Evolutionary conservation across 2,888 invertebrate species (phyloP), one percentile per base, ranked within the genome.

Genomic region (Polydrusus pterygomalis): DNA sequence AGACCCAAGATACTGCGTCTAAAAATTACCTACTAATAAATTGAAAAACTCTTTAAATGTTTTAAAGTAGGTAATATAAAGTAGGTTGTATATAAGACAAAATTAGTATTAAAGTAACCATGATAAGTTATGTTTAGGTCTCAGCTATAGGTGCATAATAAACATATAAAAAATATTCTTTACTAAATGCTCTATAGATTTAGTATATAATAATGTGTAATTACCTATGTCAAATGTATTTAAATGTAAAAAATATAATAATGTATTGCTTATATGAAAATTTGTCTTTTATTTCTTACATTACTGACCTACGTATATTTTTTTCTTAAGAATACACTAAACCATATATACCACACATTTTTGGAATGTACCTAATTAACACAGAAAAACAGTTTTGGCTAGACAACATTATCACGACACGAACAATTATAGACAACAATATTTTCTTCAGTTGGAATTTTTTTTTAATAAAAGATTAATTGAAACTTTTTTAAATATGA

Each of bases 241-340:
- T 73, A 74, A 63, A 71, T 74, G 75, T 75, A 75, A 75, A 75
- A 70, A 75, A 75, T 75, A 75, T 64, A 75, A 25, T 54, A 64
- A 25, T 49, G 43, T 69, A 75, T 60, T 56, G 70, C 75, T 75
- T 70, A 74, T 69, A 70, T 72, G 47, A 65, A 56, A 13, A 45
- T 65, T 25, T 65, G 13, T 34, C n/a, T 51, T 34, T 51, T 67
- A 30, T 56, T 56, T 56, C 0, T 9, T 54, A 54, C 54, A 25
- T 25, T 45, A n/a, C 6, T n/a, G 7, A n/a, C 13, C 40, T 11
- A 9, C n/a, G n/a, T n/a, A n/a, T n/a, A n/a, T n/a, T n/a, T n/a
- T n/a, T n/a, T n/a, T n/a, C n/a, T n/a, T n/a, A n/a, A n/a, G n/a
- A 40, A 40, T 9, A 40, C 40, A 11, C 8, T 40, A 40, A 2